These are phyloP conservation scores for Aldabrachelys gigantea DNA, from an alignment of 2,113 vertebrate genomes.

Conservation along the genomic window DNA sequence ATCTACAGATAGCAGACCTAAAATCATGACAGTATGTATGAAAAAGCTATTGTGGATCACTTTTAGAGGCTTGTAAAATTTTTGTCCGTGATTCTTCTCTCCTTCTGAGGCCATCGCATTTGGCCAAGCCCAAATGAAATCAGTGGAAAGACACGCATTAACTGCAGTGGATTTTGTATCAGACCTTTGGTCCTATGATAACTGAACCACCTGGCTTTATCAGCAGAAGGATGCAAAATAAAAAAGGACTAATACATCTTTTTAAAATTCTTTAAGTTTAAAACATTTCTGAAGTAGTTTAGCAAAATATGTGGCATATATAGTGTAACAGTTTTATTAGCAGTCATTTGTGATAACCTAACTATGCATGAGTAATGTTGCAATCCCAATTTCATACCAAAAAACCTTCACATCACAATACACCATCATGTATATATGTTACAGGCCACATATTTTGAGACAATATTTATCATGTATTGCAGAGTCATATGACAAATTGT, in stretches of 20 bases:
- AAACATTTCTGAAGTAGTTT: not conserved
- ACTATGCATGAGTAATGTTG: not conserved
- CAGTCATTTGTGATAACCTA: not conserved
- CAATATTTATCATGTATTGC: not conserved
- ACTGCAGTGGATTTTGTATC: not conserved
- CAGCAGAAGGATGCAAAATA: not conserved
- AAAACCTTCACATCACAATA: not conserved
- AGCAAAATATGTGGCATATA: not conserved
- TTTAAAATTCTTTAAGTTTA: not conserved
- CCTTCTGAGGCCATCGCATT: not conserved
- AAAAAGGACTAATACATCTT: not conserved
- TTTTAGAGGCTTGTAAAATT: not conserved
- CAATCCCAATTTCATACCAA: not conserved
- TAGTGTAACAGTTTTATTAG: not conserved
- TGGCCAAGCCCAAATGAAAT: not conserved
- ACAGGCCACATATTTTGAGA: fast-evolving
- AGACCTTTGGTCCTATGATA: not conserved
- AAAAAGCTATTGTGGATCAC: not conserved
- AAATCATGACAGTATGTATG: not conserved
- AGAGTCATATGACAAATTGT: not conserved
- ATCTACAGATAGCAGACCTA: not conserved
- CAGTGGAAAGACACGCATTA: not conserved
- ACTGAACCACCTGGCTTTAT: not conserved
- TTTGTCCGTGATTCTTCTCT: not conserved
- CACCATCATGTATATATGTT: not conserved